Evolutionary conservation across 2,113 vertebrate species (phyloP).

Genomic region (Guaruba guarouba): DNA sequence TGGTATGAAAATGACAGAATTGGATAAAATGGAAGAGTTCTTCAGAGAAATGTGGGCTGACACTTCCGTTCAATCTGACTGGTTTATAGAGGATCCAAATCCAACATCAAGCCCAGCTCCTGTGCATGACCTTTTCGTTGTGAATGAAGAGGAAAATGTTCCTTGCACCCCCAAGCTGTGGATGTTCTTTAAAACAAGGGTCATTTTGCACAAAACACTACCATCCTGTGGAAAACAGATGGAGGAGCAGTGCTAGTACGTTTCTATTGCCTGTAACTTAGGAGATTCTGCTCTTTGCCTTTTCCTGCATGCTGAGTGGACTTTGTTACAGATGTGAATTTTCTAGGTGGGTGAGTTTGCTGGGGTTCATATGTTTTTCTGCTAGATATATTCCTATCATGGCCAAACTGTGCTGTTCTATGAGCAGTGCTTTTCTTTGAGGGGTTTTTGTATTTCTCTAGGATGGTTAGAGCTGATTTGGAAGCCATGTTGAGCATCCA

Average conservation of each 20-base stretch:
- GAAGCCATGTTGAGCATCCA: not conserved
- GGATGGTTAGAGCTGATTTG: not conserved
- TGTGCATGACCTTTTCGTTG: not conserved
- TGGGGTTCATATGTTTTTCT: not conserved
- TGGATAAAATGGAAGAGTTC: not conserved
- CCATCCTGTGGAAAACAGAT: slow-evolving; percentile 27
- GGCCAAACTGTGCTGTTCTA: not conserved
- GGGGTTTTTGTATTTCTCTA: not conserved
- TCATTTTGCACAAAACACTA: slow-evolving; percentile 25
- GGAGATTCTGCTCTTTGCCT: not conserved
- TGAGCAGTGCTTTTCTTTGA: not conserved
- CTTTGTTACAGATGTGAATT: not conserved
- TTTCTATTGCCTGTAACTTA: not conserved
- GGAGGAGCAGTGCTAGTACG: not conserved
- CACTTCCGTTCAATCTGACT: not conserved
- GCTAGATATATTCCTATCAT: not conserved
- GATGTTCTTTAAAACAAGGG: not conserved
- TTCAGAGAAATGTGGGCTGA: not conserved
- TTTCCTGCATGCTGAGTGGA: not conserved
- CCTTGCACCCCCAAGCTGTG: not conserved
- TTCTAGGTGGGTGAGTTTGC: not conserved
- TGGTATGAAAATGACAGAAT: not conserved
- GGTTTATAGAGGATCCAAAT: not conserved
- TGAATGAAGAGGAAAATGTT: not conserved
- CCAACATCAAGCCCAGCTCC: not conserved